Evolutionary conservation across 2,888 invertebrate species (phyloP), one percentile per base, ranked within the genome.

Genomic region (Apamea sordens): DNA sequence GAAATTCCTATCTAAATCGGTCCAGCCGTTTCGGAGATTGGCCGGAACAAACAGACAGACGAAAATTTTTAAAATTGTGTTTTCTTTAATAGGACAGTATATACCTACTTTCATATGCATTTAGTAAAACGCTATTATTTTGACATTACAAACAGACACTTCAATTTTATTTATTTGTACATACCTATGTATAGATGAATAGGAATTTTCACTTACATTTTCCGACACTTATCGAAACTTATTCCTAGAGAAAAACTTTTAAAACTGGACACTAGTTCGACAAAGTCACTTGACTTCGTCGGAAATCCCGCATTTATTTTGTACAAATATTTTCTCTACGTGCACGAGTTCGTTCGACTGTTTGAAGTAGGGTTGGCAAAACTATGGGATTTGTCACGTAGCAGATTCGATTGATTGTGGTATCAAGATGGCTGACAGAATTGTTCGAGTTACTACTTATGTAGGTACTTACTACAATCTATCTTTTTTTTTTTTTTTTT

Each of bases 241-340:
- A 59, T 50, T 8, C n/a, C 6, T 24, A 10, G 24, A 74, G 24
- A 13, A 18, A 67, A 61, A 44, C 50, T 68, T 79, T 53, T 24
- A 1, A 61, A 68, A 56, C 76, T 56, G 67, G 67, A 47, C 80
- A 59, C 59, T 53, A 24, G 36, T 73, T 41, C 36, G 24, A 8
- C 5, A 11, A 50, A 73, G 79, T 80, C 67, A 61, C 75, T 75
- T 28, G 28, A 63, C 61, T 44, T 2, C 36, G 50, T 53, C 59
- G 53, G 76, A 80, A 36, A 36, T 47, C 76, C 67, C 76, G 47
- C 53, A 36, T 59, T 61, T 73, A 32, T 65, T 61, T 50, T 67
- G 70, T 21, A 53, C 65, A 83, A 77, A 83, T 53, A 77, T 68
- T 71, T 77, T 77, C 65, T 67, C 36, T 61, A 59, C 50, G 68